Evolutionary conservation across 2,888 invertebrate genomes (phyloP), one percentile per base, ranked within the genome.

Genomic region (Oscheius sp.): DNA sequence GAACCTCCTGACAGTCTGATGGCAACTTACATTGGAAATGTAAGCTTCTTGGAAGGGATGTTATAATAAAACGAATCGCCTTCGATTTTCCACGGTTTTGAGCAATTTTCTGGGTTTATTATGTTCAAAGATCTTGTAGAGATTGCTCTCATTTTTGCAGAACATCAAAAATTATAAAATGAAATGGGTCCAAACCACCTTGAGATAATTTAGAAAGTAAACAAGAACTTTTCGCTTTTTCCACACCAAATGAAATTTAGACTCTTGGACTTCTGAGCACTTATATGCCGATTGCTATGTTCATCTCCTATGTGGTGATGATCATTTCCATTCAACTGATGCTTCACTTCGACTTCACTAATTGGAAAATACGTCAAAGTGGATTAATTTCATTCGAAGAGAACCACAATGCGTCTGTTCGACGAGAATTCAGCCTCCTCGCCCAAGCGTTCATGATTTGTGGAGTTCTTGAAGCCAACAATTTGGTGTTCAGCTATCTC

Each of bases 261-360:
- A 29, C 29, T 27, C 29, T 52, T 29, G 4, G 12, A 8, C 25
- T 27, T 6, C 25, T 12, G 1, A 29, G 27, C 2, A 55, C 55
- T 5, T 33, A 34, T 34, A n/a, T 55, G 5, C 55, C 55, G 5
- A 55, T 55, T 55, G 15, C 34, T 34, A 55, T 55, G 55, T 34
- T 55, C 17, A 12, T 31, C 34, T 10, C 55, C 12, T 52, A 52
- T n/a, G 29, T 52, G 8, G 5, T 52, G 23, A 27, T 52, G 29
- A 52, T 52, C 8, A 10, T 52, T 52, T 3, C 27, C n/a, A 52
- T 52, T 29, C 17, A 23, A 48, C 3, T 25, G 12, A 25, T 27
- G 15, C 25, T 52, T n/a, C 8, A 25, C 1, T 27, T 52, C 10
- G 52, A 52, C 29, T 52, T 27, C 8, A 12, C 25, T 12, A 27